phyloP scores from a whole-genome alignment of 2,888 invertebrate species.

The Embidobia sp. region DNA sequence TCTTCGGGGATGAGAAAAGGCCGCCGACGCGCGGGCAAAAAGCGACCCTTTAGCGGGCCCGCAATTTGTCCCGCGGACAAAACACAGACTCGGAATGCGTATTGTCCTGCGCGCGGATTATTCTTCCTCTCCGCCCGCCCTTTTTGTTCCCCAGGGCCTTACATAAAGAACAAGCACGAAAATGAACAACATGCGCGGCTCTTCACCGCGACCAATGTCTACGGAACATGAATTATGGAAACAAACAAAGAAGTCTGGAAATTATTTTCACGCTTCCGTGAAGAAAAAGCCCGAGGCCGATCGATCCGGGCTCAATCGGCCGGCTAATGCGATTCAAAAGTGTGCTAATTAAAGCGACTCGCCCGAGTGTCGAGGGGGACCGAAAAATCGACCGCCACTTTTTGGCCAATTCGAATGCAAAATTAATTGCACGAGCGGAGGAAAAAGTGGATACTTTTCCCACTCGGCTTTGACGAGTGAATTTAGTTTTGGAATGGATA shows the following conservation, averaged over 20 bases:
- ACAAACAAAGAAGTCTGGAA: slow-evolving; percentile 29
- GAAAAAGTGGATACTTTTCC: too few relatives aligned
- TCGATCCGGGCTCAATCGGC: too few relatives aligned
- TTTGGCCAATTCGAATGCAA: too few relatives aligned
- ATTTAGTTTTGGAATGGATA: too few relatives aligned
- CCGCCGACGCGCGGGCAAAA: slow-evolving; percentile 71
- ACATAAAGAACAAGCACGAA: slow-evolving; percentile 52
- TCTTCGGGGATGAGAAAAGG: slow-evolving; percentile 68
- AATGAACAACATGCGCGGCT: slow-evolving; percentile 40
- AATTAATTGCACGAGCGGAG: too few relatives aligned
- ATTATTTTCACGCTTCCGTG: slow-evolving; percentile 44
- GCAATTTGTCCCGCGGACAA: slow-evolving; percentile 80
- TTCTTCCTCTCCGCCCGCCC: slow-evolving; percentile 41
- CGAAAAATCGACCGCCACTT: too few relatives aligned
- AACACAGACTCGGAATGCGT: slow-evolving; percentile 77
- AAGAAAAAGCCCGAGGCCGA: too few relatives aligned
- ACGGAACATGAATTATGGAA: slow-evolving; percentile 55
- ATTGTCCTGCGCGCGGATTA: slow-evolving; percentile 75
- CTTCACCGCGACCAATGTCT: too few relatives aligned
- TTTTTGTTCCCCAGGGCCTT: slow-evolving; percentile 46
- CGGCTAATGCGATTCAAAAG: too few relatives aligned
- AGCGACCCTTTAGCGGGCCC: slow-evolving; percentile 77
- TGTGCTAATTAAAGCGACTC: too few relatives aligned
- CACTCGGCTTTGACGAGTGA: too few relatives aligned
- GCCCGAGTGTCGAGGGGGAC: too few relatives aligned